Evolutionary conservation across 1,140 invertebrate species (phyloP).

Genomic region (Ylistrum balloti): DNA sequence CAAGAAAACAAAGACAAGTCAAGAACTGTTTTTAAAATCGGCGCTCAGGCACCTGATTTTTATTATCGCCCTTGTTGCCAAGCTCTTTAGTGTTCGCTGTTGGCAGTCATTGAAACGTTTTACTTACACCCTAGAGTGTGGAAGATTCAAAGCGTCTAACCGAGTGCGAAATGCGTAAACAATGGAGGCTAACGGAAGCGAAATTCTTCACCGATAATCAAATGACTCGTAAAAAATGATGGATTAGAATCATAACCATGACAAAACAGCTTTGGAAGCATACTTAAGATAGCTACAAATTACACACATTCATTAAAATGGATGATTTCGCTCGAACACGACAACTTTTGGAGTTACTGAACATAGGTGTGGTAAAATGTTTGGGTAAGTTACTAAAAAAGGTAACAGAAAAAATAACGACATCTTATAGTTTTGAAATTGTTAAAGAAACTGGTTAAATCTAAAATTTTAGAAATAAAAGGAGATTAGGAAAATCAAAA

Average conservation of each 20-base stretch:
- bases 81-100: background rate
- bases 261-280: background rate
- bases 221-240: too few relatives aligned
- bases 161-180: background rate
- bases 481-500: too few relatives aligned
- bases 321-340: constrained; percentile 65
- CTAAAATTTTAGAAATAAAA: too few relatives aligned
- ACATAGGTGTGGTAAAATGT: constrained; percentile 70
- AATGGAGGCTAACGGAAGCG: background rate
- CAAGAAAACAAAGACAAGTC: too few relatives aligned
- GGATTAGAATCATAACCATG: background rate
- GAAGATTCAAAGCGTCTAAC: background rate
- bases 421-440: too few relatives aligned
- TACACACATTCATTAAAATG: background rate
- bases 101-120: background rate
- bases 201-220: background rate
- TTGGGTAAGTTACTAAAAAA: constrained; percentile 68
- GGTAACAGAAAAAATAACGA: too few relatives aligned
- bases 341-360: constrained; percentile 67
- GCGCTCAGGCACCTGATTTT: background rate
- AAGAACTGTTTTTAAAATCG: too few relatives aligned
- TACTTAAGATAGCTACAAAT: background rate
- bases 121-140: background rate
- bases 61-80: background rate
- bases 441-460: too few relatives aligned